Percentiles rank a stretch among this genome's conserved stretches.
These are phyloP conservation scores for Camponotus pennsylvanicus DNA, from an alignment of 1,140 invertebrate species.

Conservation along the genomic window DNA sequence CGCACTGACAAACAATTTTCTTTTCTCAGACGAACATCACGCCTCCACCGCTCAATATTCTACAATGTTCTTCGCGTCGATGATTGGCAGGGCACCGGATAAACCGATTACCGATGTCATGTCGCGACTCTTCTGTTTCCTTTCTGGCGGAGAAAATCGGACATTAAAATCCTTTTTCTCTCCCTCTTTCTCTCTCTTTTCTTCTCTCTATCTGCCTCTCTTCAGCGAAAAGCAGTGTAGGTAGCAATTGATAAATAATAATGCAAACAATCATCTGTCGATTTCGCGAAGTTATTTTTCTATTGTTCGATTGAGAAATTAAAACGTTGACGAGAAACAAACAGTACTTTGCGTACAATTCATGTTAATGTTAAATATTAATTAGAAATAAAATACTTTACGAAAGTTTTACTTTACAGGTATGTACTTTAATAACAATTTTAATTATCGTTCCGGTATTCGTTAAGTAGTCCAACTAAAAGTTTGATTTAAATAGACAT, in stretches of 20 bases:
- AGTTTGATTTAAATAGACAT: not conserved
- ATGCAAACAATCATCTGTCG: not conserved
- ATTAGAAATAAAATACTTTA: not conserved
- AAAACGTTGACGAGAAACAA: not conserved
- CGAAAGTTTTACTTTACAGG: no score
- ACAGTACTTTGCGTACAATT: not conserved
- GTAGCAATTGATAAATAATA: slow-evolving; percentile 18
- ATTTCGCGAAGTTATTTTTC: not conserved
- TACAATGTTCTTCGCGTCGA: slow-evolving; percentile 28
- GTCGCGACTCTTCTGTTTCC: slow-evolving; percentile 31
- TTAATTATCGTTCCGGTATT: not conserved
- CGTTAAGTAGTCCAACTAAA: not conserved
- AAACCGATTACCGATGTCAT: slow-evolving; percentile 66
- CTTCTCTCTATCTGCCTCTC: not conserved
- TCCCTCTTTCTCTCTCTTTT: not conserved
- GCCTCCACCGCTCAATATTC: slow-evolving; percentile 69
- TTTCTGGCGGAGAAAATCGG: slow-evolving; percentile 32
- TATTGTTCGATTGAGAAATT: slow-evolving; percentile 8
- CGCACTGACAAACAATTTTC: slow-evolving; percentile 74
- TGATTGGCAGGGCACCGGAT: slow-evolving; percentile 72
- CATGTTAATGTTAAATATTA: not conserved
- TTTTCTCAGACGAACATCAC: not conserved
- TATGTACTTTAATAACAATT: not conserved
- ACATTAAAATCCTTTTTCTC: slow-evolving; percentile 8
- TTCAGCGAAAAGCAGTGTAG: not conserved